Base-by-base conservation (phyloP, 1,140 invertebrate genomes). In the Dendroctonus ponderosae region DNA sequence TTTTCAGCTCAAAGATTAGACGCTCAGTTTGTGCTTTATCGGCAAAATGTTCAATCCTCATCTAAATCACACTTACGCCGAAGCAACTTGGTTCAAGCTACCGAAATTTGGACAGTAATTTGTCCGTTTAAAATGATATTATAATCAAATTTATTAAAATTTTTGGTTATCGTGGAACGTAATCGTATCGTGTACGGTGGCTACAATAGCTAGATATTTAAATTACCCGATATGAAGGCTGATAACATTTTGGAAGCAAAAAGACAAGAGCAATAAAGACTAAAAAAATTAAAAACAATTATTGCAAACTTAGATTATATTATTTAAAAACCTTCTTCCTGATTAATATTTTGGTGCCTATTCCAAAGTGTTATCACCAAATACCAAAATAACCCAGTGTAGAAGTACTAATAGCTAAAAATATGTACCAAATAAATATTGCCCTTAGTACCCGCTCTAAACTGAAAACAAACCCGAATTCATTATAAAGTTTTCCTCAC, bases 171-270 rank as follows among this genome's bases (percentile, higher is more conserved):
- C 8, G 12, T 46, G 26, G 26, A 26, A 26, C 1, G 26, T 26
- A 26, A 26, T 26, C 26, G 26, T 26, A 26, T 26, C 26, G 26
- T 26, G 26, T 26, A 26, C 41, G 38, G 40, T 62, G 60, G 60
- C 48, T 62, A 62, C 12, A 62, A 50, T 62, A 62, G 60, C 49
- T 62, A 62, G 60, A 52, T 52, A 60, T 37, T 39, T 12, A 57
- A n/a, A 5, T 15, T 57, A 57, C 12, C 40, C 41, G 39, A 4
- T n/a, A 43, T 43, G 44, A 57, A 42, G 39, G 54, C 54, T 43
- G 9, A 38, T 57, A 57, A 43, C 39, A 57, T 9, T 43, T 43
- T 57, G 54, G 54, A 40, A 57, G 49, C 42, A 61, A 61, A 40
- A 42, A 59, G n/a, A 38, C 26, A 57, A 5, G 14, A 26, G 26